A percentile compares a stretch with the other conserved stretches of the same genome.
phyloP scores from a whole-genome alignment of 2,888 invertebrate genomes.

The Spicauda simplicius region DNA sequence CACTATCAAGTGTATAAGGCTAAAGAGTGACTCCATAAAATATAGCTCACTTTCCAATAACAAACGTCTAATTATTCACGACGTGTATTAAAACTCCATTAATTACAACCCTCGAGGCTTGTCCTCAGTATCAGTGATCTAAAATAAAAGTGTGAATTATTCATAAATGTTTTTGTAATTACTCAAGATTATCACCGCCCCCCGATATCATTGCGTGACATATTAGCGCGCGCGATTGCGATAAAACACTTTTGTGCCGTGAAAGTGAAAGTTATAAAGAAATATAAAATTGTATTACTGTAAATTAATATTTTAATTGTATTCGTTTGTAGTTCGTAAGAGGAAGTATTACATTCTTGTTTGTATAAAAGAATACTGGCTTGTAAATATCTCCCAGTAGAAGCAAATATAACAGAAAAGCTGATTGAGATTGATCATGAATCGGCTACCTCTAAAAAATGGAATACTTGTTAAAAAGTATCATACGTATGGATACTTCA shows the following conservation, averaged over 20 bases:
- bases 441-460: no score
- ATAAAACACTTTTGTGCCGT: conserved; percentile 41
- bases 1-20: background rate
- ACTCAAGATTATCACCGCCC: conserved; percentile 63
- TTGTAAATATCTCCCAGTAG: no score
- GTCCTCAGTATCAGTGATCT: conserved; percentile 39
- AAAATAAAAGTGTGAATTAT: conserved; percentile 53
- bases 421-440: no score
- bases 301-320: background rate
- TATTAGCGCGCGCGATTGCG: conserved; percentile 62
- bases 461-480: no score
- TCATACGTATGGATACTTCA: no score
- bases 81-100: conserved; percentile 36
- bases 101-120: conserved; percentile 36
- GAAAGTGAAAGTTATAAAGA: conserved; percentile 13
- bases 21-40: conserved; percentile 3
- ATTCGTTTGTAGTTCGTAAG: no score
- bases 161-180: conserved; percentile 65
- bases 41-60: background rate
- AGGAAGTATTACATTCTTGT: no score
- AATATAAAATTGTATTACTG: background rate
- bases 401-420: no score
- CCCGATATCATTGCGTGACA: conserved; percentile 69
- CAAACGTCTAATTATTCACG: conserved; percentile 30
- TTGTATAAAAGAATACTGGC: background rate